Conservation (phyloP, 1,140 invertebrate genomes). For the Trachelipus rathkii region DNA sequence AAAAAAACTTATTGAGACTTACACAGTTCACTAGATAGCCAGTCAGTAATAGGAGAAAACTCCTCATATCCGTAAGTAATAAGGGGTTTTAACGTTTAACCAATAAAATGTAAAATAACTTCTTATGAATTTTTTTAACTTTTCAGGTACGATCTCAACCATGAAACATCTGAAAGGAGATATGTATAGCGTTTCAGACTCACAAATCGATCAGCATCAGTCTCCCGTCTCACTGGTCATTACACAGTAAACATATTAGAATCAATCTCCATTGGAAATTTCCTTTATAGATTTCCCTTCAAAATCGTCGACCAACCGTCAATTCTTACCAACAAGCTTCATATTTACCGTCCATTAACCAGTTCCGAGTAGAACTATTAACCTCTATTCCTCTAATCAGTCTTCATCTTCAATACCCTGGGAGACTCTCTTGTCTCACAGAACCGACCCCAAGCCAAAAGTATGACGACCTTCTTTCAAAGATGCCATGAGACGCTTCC, state of each 20-base stretch:
- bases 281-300: slow-evolving; percentile 20
- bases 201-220: slow-evolving; percentile 17
- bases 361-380: slow-evolving; percentile 24
- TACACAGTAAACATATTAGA: slow-evolving; percentile 28
- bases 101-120: no score
- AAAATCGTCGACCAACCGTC: slow-evolving; percentile 21
- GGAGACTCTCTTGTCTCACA: slow-evolving; percentile 22
- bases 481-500: slow-evolving; percentile 26
- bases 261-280: slow-evolving; percentile 33
- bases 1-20: no score
- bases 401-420: slow-evolving; percentile 35
- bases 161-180: slow-evolving; percentile 47
- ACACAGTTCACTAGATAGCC: no score
- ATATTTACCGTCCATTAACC: slow-evolving; percentile 18
- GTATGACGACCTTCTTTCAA: slow-evolving; percentile 17
- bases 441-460: slow-evolving; percentile 10
- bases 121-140: no score
- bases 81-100: no score
- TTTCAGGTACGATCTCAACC: slow-evolving; percentile 46
- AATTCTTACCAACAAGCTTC: slow-evolving; percentile 21
- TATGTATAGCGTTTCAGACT: slow-evolving; percentile 22
- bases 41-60: no score
- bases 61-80: no score
- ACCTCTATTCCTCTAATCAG: slow-evolving; percentile 35
- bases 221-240: slow-evolving; percentile 21